Evolutionary conservation across 2,888 invertebrate species (phyloP).

Genomic region (Antitype chi): DNA sequence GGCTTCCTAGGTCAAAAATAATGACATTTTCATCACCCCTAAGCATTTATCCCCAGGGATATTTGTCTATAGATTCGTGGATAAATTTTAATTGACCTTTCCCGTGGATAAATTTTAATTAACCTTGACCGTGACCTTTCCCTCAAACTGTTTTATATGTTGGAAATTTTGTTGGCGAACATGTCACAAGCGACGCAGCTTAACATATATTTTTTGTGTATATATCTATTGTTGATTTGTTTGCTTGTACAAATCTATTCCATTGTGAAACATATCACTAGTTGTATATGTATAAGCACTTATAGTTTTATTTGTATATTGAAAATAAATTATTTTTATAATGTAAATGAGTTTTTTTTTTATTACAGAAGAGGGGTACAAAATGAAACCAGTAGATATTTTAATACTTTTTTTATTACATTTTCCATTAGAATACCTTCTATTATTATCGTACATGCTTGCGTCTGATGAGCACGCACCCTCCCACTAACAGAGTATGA

Average conservation of each 20-base stretch:
- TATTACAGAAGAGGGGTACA: conserved; percentile 30
- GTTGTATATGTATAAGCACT: conserved; percentile 71
- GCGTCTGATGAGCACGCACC: conserved; percentile 68
- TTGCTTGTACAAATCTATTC: conserved; percentile 65
- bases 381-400: conserved; percentile 67
- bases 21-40: neutral
- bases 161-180: neutral
- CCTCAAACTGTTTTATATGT: neutral
- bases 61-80: neutral
- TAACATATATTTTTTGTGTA: conserved; percentile 36
- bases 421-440: conserved; percentile 91
- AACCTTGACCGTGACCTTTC: neutral
- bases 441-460: conserved; percentile 83
- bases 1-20: neutral
- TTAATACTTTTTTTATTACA: conserved; percentile 88
- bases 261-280: conserved; percentile 77
- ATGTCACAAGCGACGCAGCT: neutral
- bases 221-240: conserved; percentile 59
- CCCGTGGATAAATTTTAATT: neutral
- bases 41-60: neutral
- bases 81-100: neutral
- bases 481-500: conserved; percentile 67
- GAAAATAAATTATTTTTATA: conserved; percentile 80
- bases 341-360: conserved; percentile 58
- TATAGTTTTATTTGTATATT: conserved; percentile 68